Conservation (phyloP, 2,797 vertebrate genomes). For the Synanceia verrucosa region DNA sequence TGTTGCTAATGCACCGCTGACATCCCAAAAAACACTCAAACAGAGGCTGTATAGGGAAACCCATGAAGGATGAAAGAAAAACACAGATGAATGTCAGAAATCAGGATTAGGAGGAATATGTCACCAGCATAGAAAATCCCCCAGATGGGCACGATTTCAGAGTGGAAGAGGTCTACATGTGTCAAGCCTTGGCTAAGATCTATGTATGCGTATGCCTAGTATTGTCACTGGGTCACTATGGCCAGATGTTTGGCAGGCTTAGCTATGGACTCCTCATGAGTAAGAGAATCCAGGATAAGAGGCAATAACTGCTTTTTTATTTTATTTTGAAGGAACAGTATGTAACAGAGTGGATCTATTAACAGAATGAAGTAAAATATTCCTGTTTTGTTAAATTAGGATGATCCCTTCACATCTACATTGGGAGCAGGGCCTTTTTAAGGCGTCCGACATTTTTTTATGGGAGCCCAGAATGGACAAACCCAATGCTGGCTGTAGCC, state of each 20-base stretch:
- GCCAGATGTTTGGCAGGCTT: constrained; percentile 65
- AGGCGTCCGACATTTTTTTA: too few species aligned
- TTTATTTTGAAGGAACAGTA: neutral
- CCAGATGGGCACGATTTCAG: constrained; percentile 63
- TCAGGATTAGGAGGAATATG: constrained; percentile 61
- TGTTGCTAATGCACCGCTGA: constrained; percentile 14
- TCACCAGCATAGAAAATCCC: constrained; percentile 44
- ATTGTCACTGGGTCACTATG: constrained; percentile 54
- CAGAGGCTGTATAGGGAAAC: constrained; percentile 88
- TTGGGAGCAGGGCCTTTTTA: too few species aligned
- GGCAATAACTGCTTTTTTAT: neutral
- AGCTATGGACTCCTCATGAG: constrained; percentile 32
- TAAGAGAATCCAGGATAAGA: constrained; percentile 19
- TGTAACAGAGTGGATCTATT: neutral
- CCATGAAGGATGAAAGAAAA: constrained; percentile 61
- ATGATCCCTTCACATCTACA: too few species aligned
- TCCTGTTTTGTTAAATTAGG: too few species aligned
- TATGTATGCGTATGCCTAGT: constrained; percentile 20
- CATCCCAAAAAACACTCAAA: constrained; percentile 53
- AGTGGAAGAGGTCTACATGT: constrained; percentile 33
- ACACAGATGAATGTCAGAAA: constrained; percentile 24
- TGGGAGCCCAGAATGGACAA: too few species aligned
- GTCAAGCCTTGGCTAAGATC: constrained; percentile 25
- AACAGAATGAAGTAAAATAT: neutral
- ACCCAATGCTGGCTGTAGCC: too few species aligned